Evolutionary conservation across 2,797 vertebrate genomes (phyloP).

Genomic region (Adrianichthys oophorus): DNA sequence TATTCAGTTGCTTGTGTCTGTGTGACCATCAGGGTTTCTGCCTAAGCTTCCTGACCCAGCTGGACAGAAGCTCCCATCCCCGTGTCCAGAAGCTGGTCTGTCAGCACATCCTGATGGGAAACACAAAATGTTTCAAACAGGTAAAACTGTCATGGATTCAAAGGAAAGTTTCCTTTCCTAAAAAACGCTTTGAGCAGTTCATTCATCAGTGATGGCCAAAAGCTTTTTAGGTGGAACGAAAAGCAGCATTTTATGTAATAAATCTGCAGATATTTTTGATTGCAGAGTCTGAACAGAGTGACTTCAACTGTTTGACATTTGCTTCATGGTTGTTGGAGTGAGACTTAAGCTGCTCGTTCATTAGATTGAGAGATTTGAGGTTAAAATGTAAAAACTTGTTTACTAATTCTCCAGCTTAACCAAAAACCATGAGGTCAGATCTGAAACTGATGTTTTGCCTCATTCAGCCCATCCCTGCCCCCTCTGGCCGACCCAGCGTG

Average conservation of each 20-base stretch:
- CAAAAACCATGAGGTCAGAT: background rate
- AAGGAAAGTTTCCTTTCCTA: background rate
- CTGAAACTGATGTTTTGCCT: background rate
- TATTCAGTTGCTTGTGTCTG: too few relatives aligned
- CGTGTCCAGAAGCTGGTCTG: constrained; percentile 90
- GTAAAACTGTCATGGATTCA: constrained; percentile 57
- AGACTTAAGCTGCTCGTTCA: too few relatives aligned
- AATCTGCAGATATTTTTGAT: too few relatives aligned
- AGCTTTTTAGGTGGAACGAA: too few relatives aligned
- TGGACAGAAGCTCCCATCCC: constrained; percentile 91
- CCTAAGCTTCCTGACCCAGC: constrained; percentile 94
- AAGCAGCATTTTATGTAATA: too few relatives aligned
- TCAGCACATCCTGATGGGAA: constrained; percentile 87
- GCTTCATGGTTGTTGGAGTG: too few relatives aligned
- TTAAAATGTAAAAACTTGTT: too few relatives aligned
- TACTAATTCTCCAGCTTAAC: background rate
- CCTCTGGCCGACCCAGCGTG: constrained; percentile 77
- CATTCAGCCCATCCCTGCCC: constrained; percentile 87
- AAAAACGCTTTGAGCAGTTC: too few relatives aligned
- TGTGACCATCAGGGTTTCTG: constrained; percentile 87
- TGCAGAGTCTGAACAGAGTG: too few relatives aligned
- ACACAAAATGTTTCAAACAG: constrained; percentile 89
- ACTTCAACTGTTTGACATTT: too few relatives aligned
- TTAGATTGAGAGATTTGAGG: too few relatives aligned
- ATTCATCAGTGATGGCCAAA: too few relatives aligned